These are phyloP conservation scores for Sebastes trivittatus DNA, from an alignment of 2,797 vertebrate species.

Conservation along the genomic window DNA sequence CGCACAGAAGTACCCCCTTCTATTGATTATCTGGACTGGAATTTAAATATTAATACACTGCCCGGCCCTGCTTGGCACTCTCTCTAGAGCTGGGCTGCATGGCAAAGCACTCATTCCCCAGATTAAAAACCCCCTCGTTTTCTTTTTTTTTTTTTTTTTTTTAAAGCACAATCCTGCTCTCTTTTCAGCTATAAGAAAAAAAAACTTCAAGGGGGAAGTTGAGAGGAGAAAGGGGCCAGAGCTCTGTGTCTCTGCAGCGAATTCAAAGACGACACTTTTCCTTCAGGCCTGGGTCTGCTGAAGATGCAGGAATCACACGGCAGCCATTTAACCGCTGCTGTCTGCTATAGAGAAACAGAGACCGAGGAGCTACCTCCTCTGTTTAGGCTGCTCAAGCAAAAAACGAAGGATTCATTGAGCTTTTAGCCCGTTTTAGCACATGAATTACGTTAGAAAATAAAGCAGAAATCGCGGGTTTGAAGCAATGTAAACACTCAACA, in stretches of 20 bases:
- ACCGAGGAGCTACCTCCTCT: constrained; percentile 13
- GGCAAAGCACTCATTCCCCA: constrained; percentile 87
- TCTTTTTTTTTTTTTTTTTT: constrained; percentile 7
- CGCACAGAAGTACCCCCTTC: constrained; percentile 85
- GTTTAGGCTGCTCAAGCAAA: constrained; percentile 17
- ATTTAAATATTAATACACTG: constrained; percentile 91
- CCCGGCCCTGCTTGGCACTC: constrained; percentile 81
- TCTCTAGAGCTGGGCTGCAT: constrained; percentile 83
- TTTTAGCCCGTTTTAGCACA: constrained; percentile 23
- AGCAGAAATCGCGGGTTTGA: background rate
- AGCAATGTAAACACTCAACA: background rate
- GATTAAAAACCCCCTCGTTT: constrained; percentile 82
- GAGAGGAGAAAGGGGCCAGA: constrained; percentile 75
- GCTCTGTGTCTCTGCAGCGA: constrained; percentile 67
- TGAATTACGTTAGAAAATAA: constrained; percentile 12
- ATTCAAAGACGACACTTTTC: constrained; percentile 81
- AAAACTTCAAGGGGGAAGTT: constrained; percentile 83
- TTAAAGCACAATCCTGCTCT: constrained; percentile 80
- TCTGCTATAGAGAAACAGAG: constrained; percentile 45
- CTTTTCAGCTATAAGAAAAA: constrained; percentile 77
- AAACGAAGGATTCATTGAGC: constrained; percentile 27
- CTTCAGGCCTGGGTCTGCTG: constrained; percentile 72
- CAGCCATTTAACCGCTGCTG: constrained; percentile 74
- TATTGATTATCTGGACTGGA: constrained; percentile 87
- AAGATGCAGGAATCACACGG: constrained; percentile 74